A percentile compares a stretch with the other conserved stretches of the same genome.
These are phyloP conservation scores for Gonatopus flavifemur DNA, from an alignment of 1,140 invertebrate genomes.

Conservation along the genomic window DNA sequence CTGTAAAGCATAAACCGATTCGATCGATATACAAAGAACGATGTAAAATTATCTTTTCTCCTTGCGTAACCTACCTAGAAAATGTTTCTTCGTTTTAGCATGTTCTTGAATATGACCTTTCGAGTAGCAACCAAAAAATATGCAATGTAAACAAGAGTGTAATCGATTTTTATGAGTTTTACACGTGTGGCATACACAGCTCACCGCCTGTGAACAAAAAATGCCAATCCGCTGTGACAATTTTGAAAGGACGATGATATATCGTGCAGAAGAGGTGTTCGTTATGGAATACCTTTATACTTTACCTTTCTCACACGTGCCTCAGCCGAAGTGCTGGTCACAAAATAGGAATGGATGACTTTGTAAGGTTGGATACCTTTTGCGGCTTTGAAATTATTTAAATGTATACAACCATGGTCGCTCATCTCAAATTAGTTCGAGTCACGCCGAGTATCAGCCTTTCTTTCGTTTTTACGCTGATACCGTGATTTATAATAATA, in stretches of 20 bases:
- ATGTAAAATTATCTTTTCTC: slow-evolving; percentile 1
- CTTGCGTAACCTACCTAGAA: slow-evolving; percentile 61
- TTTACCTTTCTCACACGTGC: slow-evolving; percentile 64
- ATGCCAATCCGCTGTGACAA: no score
- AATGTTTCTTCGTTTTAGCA: slow-evolving; percentile 77
- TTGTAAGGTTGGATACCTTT: slow-evolving; percentile 74
- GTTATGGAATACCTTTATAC: no score
- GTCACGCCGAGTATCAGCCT: slow-evolving; percentile 20
- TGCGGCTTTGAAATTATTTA: slow-evolving; percentile 75
- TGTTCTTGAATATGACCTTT: slow-evolving; percentile 84
- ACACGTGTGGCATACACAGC: slow-evolving; percentile 78
- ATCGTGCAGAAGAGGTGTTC: no score
- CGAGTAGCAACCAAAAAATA: slow-evolving; percentile 86
- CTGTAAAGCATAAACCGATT: slow-evolving; percentile 41
- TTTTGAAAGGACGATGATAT: no score
- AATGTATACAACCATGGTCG: slow-evolving; percentile 74
- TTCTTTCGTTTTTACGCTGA: slow-evolving; percentile 10
- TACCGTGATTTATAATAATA: no score
- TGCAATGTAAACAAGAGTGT: slow-evolving; percentile 89
- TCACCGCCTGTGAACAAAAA: slow-evolving; percentile 65
- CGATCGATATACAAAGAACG: neutral
- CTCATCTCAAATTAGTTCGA: slow-evolving; percentile 60
- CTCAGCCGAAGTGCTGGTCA: slow-evolving; percentile 63
- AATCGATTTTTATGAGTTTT: slow-evolving; percentile 72
- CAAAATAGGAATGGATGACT: slow-evolving; percentile 67